Evolutionary conservation across 2,797 vertebrate species (phyloP).

Genomic region (Capromys pilorides): DNA sequence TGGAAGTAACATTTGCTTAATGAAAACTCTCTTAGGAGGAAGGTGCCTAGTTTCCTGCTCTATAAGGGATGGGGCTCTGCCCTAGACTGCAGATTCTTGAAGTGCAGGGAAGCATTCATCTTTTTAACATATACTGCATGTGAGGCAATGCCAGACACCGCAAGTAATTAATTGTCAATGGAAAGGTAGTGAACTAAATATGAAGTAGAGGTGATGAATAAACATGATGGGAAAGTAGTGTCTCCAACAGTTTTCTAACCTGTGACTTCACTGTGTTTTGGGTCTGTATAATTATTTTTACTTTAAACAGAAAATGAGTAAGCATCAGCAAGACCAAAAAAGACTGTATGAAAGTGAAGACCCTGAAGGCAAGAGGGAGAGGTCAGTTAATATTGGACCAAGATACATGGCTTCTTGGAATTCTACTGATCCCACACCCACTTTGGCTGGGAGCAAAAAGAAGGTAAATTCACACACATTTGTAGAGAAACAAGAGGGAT

Average conservation of each 20-base stretch:
- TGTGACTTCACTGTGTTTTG: background rate
- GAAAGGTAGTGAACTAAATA: slow-evolving; percentile 24
- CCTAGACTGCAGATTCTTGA: background rate
- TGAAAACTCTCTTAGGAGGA: background rate
- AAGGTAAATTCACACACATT: background rate
- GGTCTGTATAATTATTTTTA: background rate
- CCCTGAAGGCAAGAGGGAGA: background rate
- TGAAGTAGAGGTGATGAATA: background rate
- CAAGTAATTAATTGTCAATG: background rate
- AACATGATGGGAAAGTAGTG: background rate
- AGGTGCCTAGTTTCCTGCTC: background rate
- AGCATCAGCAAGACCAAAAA: background rate
- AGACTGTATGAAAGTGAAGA: background rate
- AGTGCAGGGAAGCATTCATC: background rate
- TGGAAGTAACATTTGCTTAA: background rate
- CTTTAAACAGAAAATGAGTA: background rate
- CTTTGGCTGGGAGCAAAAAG: background rate
- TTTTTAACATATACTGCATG: background rate
- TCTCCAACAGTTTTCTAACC: background rate
- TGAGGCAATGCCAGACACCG: background rate
- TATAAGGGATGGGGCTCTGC: background rate
- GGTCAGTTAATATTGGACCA: background rate
- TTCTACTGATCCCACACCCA: background rate
- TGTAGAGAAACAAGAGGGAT: background rate
- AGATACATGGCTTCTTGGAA: background rate